phyloP scores from a whole-genome alignment of 1,140 invertebrate species.

The Aphelinus certus region DNA sequence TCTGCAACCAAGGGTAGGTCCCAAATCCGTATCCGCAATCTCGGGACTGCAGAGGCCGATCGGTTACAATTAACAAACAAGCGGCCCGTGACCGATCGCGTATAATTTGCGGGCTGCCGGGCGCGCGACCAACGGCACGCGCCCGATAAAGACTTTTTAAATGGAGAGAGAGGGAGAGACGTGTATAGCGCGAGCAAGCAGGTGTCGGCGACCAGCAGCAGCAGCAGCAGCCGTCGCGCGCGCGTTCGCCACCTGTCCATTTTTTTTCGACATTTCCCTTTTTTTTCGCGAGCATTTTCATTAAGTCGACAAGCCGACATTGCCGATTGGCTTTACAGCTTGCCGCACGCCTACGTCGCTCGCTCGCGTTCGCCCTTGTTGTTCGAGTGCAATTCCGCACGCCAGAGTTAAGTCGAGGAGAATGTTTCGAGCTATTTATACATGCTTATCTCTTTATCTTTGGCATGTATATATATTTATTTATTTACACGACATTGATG shows the following conservation, averaged over 20 bases:
- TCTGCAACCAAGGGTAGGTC: too few species aligned
- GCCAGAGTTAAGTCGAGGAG: too few species aligned
- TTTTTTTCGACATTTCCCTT: slow-evolving; percentile 35
- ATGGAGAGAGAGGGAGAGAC: slow-evolving; percentile 14
- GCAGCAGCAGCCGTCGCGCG: slow-evolving; percentile 46
- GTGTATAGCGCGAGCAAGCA: slow-evolving; percentile 44
- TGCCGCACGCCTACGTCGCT: background rate
- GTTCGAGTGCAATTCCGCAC: too few species aligned
- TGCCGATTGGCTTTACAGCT: background rate
- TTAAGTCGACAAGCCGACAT: background rate
- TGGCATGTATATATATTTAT: too few species aligned
- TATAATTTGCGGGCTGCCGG: slow-evolving; percentile 24
- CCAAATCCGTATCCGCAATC: background rate
- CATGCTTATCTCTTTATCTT: too few species aligned
- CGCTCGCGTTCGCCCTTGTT: too few species aligned
- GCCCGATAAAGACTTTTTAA: slow-evolving; percentile 19
- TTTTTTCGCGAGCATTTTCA: background rate
- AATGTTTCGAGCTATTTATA: too few species aligned
- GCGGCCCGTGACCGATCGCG: background rate
- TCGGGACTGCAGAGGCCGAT: background rate
- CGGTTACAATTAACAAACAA: slow-evolving; percentile 6
- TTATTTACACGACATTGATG: too few species aligned
- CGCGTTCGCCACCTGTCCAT: slow-evolving; percentile 50
- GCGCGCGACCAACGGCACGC: slow-evolving; percentile 13
- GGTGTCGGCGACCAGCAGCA: slow-evolving; percentile 42